Base-by-base conservation (phyloP, 2,113 vertebrate genomes). In the Petrocephalus zakoni region DNA sequence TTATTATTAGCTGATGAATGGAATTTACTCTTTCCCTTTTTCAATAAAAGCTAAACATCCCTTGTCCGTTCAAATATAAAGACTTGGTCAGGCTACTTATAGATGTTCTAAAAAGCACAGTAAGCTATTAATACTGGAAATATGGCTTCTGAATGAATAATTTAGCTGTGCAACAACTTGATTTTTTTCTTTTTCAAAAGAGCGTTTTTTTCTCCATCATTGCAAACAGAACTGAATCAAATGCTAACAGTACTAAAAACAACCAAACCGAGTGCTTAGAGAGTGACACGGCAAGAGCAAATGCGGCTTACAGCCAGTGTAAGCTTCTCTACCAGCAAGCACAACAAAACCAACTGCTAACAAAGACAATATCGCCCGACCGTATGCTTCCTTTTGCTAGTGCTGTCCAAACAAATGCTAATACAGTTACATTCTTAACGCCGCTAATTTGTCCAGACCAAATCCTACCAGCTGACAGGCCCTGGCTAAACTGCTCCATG, bases 181-280 rank as follows among this genome's bases (percentile, higher is more conserved):
- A 47, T 46, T 11, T 49, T 64, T 83, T 49, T 83, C 19, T 11
- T 22, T n/a, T 83, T 83, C 78, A 49, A 46, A 46, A 83, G 78
- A 37, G 15, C n/a, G 4, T 64, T 64, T 64, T 81, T 83, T 64
- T 15, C 5, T 17, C 19, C 46, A 83, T 83, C 81, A 49, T 25
- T 21, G 81, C 42, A 83, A 83, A 83, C 46, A 83, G 37, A 83
- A 83, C 81, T 47, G 29, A 46, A 46, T 49, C 46, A 83, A 83
- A 83, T 83, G 81, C 81, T 83, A 83, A 83, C 81, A 83, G 17
- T 47, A 46, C 81, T 83, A 83, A 68, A 49, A 37, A 49, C 46
- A 49, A 47, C 34, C 84, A 86, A 56, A 55, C 4, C 25, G 19
- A 86, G 49, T 6, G 84, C n/a, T 55, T 34, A 29, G 51, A 17